Evolutionary conservation across 1,140 invertebrate genomes (phyloP).

Genomic region (Camponotus pennsylvanicus): DNA sequence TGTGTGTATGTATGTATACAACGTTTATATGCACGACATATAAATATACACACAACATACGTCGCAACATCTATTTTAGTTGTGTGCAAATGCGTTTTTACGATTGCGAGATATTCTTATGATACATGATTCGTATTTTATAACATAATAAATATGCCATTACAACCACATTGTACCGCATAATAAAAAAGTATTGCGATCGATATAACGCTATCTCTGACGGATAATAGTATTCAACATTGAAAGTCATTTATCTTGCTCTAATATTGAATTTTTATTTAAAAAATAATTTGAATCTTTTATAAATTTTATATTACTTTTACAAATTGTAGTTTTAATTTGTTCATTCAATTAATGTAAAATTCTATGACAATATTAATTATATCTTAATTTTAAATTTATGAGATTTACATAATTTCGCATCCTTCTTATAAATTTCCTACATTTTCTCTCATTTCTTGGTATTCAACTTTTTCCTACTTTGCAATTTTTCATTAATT

Average conservation of each 20-base stretch:
- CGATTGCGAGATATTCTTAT: slow-evolving; percentile 25
- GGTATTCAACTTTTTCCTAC: neutral
- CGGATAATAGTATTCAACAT: neutral
- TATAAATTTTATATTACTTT: neutral
- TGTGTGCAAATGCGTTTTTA: slow-evolving; percentile 23
- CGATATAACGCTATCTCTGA: neutral
- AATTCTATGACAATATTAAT: neutral
- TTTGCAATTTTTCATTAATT: neutral
- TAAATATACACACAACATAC: neutral
- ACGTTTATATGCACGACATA: neutral
- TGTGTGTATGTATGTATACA: neutral
- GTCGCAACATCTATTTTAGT: neutral
- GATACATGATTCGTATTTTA: slow-evolving; percentile 32
- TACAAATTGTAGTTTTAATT: neutral
- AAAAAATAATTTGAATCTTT: neutral
- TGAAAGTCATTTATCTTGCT: neutral
- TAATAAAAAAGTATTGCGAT: slow-evolving; percentile 24
- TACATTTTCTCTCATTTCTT: neutral
- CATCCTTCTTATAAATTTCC: neutral
- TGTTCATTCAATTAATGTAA: neutral
- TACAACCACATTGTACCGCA: neutral
- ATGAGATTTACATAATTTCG: neutral
- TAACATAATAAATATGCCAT: slow-evolving; percentile 42
- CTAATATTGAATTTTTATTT: too few species aligned
- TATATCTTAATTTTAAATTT: neutral